Percentiles rank a stretch among this genome's conserved stretches.
Conservation (phyloP, 2,797 vertebrate species). For the Sarcoramphus papa region DNA sequence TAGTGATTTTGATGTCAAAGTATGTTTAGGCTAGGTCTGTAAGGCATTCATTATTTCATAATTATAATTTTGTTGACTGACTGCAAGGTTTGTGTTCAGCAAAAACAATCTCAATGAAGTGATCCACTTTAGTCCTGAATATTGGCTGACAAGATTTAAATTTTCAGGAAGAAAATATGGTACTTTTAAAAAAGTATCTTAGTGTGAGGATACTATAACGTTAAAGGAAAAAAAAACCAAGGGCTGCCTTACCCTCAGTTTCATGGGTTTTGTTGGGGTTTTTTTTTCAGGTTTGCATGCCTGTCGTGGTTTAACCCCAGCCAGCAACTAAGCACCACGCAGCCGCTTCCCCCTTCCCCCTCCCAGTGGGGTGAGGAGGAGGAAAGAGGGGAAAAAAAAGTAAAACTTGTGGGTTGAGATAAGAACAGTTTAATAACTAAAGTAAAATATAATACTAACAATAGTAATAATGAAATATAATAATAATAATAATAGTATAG, state of each 20-base stretch:
- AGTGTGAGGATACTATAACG: neutral
- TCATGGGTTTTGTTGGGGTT: neutral
- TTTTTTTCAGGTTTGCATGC: neutral
- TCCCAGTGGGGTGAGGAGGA: too few species aligned
- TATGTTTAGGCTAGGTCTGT: conserved; percentile 43
- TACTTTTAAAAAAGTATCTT: neutral
- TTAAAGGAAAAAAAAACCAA: neutral
- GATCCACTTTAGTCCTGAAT: neutral
- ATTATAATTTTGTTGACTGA: conserved; percentile 62
- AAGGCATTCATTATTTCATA: conserved; percentile 54
- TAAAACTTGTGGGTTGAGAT: too few species aligned
- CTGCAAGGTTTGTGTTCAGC: conserved; percentile 22
- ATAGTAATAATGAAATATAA: too few species aligned
- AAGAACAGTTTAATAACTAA: too few species aligned
- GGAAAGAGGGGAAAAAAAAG: too few species aligned
- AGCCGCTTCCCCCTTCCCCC: too few species aligned
- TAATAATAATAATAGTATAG: too few species aligned
- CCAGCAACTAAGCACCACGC: too few species aligned
- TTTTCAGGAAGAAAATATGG: neutral
- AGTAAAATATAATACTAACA: too few species aligned
- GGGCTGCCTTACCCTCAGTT: neutral
- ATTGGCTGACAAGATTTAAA: conserved; percentile 11
- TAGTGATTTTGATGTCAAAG: conserved; percentile 49
- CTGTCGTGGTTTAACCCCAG: too few species aligned
- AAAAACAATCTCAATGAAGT: neutral